Evolutionary conservation across 1,140 invertebrate species (phyloP).

Genomic region (Drosophila erecta): DNA sequence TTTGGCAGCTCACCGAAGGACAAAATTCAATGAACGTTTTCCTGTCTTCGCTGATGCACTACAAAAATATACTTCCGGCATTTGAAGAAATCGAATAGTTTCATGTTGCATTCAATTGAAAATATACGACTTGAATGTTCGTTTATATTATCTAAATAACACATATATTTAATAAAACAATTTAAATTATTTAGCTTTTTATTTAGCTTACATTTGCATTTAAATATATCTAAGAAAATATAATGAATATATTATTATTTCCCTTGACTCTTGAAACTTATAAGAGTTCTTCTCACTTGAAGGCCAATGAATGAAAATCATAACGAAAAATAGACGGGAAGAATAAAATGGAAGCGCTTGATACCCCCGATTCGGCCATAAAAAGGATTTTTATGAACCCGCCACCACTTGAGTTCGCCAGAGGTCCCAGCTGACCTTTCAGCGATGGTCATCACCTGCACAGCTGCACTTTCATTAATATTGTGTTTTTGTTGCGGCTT

Average conservation of each 20-base stretch:
- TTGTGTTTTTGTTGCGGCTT: constrained; percentile 29
- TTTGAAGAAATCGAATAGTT: not conserved
- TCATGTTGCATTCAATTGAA: not conserved
- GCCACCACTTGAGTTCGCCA: constrained; percentile 14
- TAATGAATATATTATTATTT: no score
- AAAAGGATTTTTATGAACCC: constrained; percentile 46
- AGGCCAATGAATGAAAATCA: constrained; percentile 17
- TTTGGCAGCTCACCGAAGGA: constrained; percentile 69
- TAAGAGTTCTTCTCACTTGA: no score
- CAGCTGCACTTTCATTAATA: constrained; percentile 60
- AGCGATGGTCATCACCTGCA: constrained; percentile 34
- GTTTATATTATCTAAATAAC: no score
- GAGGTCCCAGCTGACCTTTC: constrained; percentile 49
- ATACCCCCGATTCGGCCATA: constrained; percentile 16
- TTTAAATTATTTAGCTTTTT: no score
- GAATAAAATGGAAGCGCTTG: constrained; percentile 6
- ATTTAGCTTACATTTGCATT: no score
- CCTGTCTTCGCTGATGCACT: constrained; percentile 21
- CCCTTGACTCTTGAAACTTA: no score
- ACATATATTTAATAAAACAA: no score
- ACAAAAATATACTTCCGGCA: constrained; percentile 15
- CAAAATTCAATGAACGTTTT: constrained; percentile 72
- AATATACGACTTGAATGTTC: no score
- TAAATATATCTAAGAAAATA: no score
- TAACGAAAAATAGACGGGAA: constrained; percentile 1